Percentiles rank a stretch among this genome's conserved stretches.
Evolutionary conservation across 2,113 vertebrate species (phyloP).

Genomic region (Casuarius casuarius): DNA sequence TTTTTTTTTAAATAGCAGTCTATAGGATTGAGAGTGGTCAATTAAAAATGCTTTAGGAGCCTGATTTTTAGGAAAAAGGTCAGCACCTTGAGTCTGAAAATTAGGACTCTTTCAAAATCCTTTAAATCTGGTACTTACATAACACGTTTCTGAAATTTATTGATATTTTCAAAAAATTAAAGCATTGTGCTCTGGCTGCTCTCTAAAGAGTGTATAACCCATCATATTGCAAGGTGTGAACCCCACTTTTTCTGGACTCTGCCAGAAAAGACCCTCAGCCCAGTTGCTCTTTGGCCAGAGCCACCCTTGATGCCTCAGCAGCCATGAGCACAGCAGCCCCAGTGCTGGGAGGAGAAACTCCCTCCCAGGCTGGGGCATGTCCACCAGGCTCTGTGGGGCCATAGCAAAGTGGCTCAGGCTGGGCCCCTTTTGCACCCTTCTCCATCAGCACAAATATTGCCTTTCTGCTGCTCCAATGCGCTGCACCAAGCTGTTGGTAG

Average conservation of each 20-base stretch:
- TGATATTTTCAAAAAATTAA: neutral
- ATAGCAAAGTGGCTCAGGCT: constrained; percentile 76
- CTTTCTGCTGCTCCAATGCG: constrained; percentile 84
- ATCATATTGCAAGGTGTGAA: constrained; percentile 80
- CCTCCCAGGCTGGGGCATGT: constrained; percentile 82
- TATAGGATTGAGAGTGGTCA: neutral
- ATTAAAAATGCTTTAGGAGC: neutral
- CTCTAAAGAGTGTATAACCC: constrained; percentile 73
- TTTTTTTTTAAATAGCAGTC: neutral
- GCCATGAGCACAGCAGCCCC: constrained; percentile 83
- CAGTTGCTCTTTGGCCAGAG: constrained; percentile 85
- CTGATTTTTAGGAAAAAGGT: neutral
- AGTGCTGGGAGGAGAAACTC: constrained; percentile 86
- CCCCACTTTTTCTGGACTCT: constrained; percentile 76
- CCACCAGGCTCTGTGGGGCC: constrained; percentile 84
- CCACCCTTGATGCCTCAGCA: constrained; percentile 79
- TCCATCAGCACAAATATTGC: constrained; percentile 78
- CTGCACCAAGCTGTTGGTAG: constrained; percentile 81
- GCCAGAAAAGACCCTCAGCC: constrained; percentile 84
- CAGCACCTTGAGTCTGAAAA: neutral
- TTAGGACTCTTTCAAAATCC: neutral
- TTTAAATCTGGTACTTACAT: neutral
- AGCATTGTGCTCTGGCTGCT: no score
- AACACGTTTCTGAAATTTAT: neutral
- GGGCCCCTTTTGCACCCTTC: constrained; percentile 79